Evolutionary conservation across 2,113 vertebrate genomes (phyloP), one percentile per base, ranked within the genome.

Genomic region (Phoxinus phoxinus): DNA sequence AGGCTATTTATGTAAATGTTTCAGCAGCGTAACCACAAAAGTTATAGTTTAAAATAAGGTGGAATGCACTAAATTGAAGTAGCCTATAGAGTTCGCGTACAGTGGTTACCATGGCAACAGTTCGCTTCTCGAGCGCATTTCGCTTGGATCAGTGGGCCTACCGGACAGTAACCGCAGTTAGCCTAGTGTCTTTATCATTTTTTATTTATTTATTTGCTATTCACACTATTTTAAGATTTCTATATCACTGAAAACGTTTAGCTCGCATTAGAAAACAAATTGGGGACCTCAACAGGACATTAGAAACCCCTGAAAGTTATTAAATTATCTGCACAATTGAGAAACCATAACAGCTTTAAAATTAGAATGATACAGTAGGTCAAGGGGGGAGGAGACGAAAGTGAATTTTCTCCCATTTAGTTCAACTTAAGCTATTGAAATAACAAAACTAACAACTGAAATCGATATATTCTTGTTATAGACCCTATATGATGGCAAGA

Each of bases 391-490:
- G 15, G 74, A 27, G 74, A 51, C 48, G 6, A 27, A 53, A n/a
- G 74, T 76, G 7, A 46, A 46, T n/a, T 76, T 86, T 89, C 86
- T 90, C 84, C 84, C 88, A 88, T 91, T 91, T 89, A 90, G 90
- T 89, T 91, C 89, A 88, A 92, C 89, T 93, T 88, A 92, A 92
- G 92, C 92, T 91, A 93, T 92, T 92, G 90, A 91, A 93, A 92
- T 92, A 87, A 89, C 91, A 92, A 90, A 91, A 89, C 89, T 86
- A 91, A 91, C 91, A 92, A 93, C 88, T 86, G 90, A 93, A 91
- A 93, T 94, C 94, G 85, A 95, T 95, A 94, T 89, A 92, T 91
- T 93, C 89, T 93, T 93, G 92, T 93, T 93, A 93, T 94, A 93
- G 92, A 93, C 90, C 91, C 61, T 44, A 79, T 91, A 79, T 89